A percentile compares a stretch with the other conserved stretches of the same genome.
Evolutionary conservation across 1,140 invertebrate genomes (phyloP).

Genomic region (Teleogryllus occipitalis): DNA sequence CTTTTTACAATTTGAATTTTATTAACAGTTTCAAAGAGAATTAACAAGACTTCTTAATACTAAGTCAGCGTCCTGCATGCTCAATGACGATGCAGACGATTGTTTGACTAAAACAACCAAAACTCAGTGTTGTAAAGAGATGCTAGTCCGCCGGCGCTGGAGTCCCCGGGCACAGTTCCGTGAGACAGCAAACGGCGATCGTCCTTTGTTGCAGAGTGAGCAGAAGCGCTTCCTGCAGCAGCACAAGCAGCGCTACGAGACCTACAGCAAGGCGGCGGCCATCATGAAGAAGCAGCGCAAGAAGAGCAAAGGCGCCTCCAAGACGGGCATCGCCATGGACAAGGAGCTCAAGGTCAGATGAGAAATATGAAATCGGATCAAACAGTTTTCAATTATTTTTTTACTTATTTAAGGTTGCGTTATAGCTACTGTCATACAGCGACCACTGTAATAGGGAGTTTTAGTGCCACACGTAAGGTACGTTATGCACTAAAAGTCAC

Average conservation of each 20-base stretch:
- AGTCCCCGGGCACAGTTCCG: too few relatives aligned
- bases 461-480: too few relatives aligned
- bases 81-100: too few relatives aligned
- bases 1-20: too few relatives aligned
- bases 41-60: too few relatives aligned
- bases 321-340: slow-evolving; percentile 70
- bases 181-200: too few relatives aligned
- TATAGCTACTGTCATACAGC: background rate
- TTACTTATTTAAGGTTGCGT: background rate
- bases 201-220: slow-evolving; percentile 54
- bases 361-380: too few relatives aligned
- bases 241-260: slow-evolving; percentile 79
- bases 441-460: background rate
- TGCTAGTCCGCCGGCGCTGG: too few relatives aligned
- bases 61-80: too few relatives aligned
- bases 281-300: slow-evolving; percentile 83
- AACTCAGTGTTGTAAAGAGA: too few relatives aligned
- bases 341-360: slow-evolving; percentile 73
- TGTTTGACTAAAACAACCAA: too few relatives aligned
- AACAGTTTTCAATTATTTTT: background rate
- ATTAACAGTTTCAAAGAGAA: too few relatives aligned
- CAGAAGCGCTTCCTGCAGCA: slow-evolving; percentile 84
- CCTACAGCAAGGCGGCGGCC: slow-evolving; percentile 77
- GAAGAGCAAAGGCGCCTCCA: slow-evolving; percentile 62
- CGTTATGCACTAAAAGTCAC: background rate